A percentile compares a stretch with the other conserved stretches of the same genome.
Conservation (phyloP, 37 sponge, comb jelly and placozoan species). For the Oopsacas minuta region DNA sequence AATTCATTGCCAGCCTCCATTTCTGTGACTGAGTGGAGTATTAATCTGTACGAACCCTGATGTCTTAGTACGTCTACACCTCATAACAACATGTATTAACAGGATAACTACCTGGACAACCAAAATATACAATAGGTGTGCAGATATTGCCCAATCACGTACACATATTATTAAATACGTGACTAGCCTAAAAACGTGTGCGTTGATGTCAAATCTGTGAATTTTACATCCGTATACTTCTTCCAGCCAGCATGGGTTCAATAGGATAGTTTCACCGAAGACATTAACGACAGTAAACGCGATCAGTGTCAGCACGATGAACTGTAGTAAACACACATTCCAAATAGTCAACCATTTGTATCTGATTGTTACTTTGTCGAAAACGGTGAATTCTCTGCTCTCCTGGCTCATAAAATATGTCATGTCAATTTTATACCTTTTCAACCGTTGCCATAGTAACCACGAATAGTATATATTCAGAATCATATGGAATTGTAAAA, state of each 20-base stretch:
- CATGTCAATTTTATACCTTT: background rate
- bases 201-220: background rate
- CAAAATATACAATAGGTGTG: background rate
- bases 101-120: background rate
- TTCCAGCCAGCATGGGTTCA: background rate
- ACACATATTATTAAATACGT: background rate
- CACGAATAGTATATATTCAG: background rate
- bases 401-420: background rate
- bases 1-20: background rate
- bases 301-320: background rate
- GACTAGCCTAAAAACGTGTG: background rate
- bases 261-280: background rate
- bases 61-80: background rate
- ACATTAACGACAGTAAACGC: background rate
- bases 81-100: background rate
- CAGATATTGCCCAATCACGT: background rate
- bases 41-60: background rate
- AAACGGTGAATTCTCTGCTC: background rate
- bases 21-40: background rate
- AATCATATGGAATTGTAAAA: background rate
- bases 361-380: background rate
- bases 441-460: background rate
- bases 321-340: background rate
- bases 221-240: background rate
- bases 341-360: background rate